Evolutionary conservation across 1,140 invertebrate species (phyloP).

Genomic region (Neotoxoptera formosana): DNA sequence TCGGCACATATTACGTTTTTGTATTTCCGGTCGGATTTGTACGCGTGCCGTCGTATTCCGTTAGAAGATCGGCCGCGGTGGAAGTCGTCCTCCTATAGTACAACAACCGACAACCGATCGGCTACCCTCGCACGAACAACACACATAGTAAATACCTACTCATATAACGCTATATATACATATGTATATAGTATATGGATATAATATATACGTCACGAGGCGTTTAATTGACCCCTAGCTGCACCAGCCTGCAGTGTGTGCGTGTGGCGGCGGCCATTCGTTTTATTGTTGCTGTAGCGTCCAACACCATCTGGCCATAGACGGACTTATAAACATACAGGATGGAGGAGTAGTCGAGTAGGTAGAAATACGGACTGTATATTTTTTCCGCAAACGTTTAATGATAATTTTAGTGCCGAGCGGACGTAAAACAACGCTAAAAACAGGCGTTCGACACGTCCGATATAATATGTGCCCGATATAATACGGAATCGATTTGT

Average conservation of each 20-base stretch:
- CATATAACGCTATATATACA: not conserved
- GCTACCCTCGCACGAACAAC: not conserved
- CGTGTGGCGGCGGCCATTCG: not conserved
- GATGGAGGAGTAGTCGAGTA: not conserved
- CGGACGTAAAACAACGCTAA: not conserved
- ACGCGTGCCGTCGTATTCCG: not conserved
- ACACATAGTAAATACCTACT: not conserved
- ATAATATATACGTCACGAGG: not conserved
- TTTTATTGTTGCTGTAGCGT: constrained; percentile 14
- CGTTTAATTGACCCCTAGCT: constrained; percentile 30
- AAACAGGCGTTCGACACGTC: not conserved
- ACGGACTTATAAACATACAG: not conserved
- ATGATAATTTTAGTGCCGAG: constrained; percentile 11
- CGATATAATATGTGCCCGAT: not conserved
- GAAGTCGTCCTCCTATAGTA: not conserved
- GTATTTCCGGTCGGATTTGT: constrained; percentile 5
- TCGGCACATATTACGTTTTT: not conserved
- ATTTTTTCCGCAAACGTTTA: not conserved
- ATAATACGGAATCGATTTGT: constrained; percentile 3
- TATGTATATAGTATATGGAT: not conserved
- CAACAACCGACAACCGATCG: not conserved
- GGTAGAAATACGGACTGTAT: not conserved
- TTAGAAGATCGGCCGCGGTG: not conserved
- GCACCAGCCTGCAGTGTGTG: not conserved
- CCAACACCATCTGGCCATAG: constrained; percentile 17